Evolutionary conservation across 1,140 invertebrate genomes (phyloP), one percentile per base, ranked within the genome.

Genomic region (Drosophila nannoptera): DNA sequence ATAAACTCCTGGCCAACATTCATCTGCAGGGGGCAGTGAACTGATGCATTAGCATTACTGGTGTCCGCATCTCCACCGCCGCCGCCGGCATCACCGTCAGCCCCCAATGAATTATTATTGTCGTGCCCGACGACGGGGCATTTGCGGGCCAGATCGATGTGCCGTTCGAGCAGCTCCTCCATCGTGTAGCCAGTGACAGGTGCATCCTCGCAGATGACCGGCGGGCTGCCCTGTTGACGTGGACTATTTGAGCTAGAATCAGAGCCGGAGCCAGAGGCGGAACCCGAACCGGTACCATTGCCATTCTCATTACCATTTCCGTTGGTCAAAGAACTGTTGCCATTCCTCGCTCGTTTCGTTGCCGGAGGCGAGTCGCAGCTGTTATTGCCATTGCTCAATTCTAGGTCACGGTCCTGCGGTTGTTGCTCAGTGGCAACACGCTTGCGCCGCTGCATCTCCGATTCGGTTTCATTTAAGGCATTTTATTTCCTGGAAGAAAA

Each of bases 1-100:
- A 92, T 92, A 55, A 91, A 90, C 73, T 92, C 91, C 49, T 90
- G 88, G 2, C 91, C 90, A 9, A 92, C 87, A 9, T 89, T 87
- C 62, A 91, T 81, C 36, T 88, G 81, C 6, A 91, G 65, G 0
- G 91, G 91, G 54, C 90, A 91, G 48, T 90, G 64, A n/a, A 61
- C 14, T 12, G 50, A 5, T 36, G 55, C 31, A 32, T 73, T 70
- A 1, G 59, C 50, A 48, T 72, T 74, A 5, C 12, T 68, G 22
- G 63, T 66, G 45, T 87, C 77, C 3, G 75, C 81, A 66, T 86
- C 78, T 9, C 78, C 78, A 3, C 82, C 80, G 5, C 77, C 76
- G 11, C 40, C 60, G 9, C 32, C 50, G 14, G 50, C 61, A 50
- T 63, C 66, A 5, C 64, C 74, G n/a, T 54, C 29, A 14, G 69